Percentiles rank a stretch among this genome's conserved stretches.
Evolutionary conservation across 2,113 vertebrate genomes (phyloP).

Genomic region (Panthera uncia): DNA sequence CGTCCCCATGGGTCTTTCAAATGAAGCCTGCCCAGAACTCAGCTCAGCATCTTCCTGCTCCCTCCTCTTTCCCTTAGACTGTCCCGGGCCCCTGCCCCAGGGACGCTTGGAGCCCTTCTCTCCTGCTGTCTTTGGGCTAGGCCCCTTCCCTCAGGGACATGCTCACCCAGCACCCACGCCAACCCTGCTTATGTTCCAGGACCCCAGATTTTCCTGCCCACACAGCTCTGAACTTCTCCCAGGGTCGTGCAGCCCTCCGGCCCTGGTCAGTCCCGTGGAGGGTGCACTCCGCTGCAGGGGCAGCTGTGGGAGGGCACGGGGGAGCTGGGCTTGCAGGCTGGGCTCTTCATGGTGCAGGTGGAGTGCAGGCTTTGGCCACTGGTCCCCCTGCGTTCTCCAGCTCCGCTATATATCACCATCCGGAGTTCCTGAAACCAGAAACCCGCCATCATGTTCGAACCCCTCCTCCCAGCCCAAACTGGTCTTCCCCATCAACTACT

Average conservation of each 20-base stretch:
- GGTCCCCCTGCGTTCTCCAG: not conserved
- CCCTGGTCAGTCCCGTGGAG: not conserved
- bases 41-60: too few species aligned
- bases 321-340: not conserved
- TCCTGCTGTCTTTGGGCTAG: not conserved
- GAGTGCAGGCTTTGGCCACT: not conserved
- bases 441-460: not conserved
- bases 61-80: not conserved
- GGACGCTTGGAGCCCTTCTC: not conserved
- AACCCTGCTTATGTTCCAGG: not conserved
- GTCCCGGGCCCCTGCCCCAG: not conserved
- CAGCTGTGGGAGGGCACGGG: too few species aligned
- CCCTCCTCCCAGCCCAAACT: not conserved
- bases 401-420: not conserved
- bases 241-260: not conserved
- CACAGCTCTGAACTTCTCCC: too few species aligned
- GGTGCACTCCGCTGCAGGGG: fast-evolving
- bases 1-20: not conserved
- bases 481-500: not conserved
- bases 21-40: not conserved
- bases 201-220: not conserved
- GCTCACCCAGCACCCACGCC: too few species aligned
- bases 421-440: not conserved
- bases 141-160: not conserved
- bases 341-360: not conserved